Base-by-base conservation (phyloP, 2,888 invertebrate genomes). In the Drosophila mimica region DNA sequence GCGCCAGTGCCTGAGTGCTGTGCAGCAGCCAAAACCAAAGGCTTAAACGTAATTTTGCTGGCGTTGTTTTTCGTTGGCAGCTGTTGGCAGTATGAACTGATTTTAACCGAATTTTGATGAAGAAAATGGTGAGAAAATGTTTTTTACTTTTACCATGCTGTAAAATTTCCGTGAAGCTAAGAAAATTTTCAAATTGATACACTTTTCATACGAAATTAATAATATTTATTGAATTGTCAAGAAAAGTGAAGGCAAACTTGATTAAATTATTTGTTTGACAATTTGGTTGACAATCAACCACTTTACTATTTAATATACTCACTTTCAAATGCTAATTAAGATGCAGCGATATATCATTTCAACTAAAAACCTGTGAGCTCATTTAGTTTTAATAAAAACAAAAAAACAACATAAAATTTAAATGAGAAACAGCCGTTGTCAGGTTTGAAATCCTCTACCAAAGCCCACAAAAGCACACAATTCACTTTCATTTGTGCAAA, bases 51-150 rank as follows among this genome's bases (percentile, higher is more conserved):
- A 60, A 62, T 73, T 72, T 75, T 74, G 89, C 84, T 87, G 79
- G 81, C 76, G 78, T 79, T 76, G 72, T 72, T 81, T 70, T 74
- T 84, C 80, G 83, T 80, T 88, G 80, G 80, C 91, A 90, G 88
- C 91, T 91, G 90, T 81, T 90, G 81, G 82, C 85, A 91, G 83
- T 78, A 91, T 91, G 91, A 82, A 84, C 78, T 91, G 91, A 91
- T 89, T 89, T 90, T 80, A 71, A 79, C 75, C 82, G 83, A 81
- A 70, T 73, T 80, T 81, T 79, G 40, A 74, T 70, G 68, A 81
- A 91, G 74, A 89, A 83, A 89, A 91, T 91, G 90, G 90, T 90
- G 68, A 90, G 90, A 71, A 61, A 43, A 54, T 20, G 7, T 34
- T 78, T 73, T 79, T 76, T 43, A n/a, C 4, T 20, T 9, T 49